Evolutionary conservation across 2,888 invertebrate species (phyloP).

Genomic region (Platycheirus rosarum): DNA sequence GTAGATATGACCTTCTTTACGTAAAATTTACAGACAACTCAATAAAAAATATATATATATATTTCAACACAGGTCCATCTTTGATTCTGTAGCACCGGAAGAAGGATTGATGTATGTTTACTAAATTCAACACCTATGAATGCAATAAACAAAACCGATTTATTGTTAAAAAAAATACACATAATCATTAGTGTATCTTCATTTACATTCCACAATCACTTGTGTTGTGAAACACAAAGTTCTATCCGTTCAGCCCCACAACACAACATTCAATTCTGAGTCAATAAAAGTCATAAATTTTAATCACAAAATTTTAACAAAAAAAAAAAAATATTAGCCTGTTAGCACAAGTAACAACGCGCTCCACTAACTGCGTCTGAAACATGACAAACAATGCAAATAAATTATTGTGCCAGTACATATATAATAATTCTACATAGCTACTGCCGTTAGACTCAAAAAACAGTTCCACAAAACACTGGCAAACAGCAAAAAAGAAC

Average conservation of each 20-base stretch:
- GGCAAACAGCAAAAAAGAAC: not conserved
- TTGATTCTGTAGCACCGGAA: not conserved
- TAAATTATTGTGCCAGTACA: slow-evolving; percentile 1
- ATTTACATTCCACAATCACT: not conserved
- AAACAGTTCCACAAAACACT: slow-evolving; percentile 7
- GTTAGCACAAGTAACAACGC: slow-evolving; percentile 7
- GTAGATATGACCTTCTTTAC: no score
- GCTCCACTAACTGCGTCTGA: slow-evolving; percentile 5
- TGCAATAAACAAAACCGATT: not conserved
- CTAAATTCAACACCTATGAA: not conserved
- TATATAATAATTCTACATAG: slow-evolving; percentile 1
- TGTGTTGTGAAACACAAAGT: not conserved
- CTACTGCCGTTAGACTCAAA: not conserved
- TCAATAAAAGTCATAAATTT: not conserved
- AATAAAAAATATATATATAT: no score
- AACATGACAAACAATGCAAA: slow-evolving; percentile 28
- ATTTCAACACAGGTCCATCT: no score
- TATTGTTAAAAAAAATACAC: not conserved
- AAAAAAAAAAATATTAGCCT: not conserved
- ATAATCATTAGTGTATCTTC: not conserved
- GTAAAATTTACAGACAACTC: no score
- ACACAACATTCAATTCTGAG: not conserved
- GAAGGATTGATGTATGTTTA: not conserved
- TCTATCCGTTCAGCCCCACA: not conserved
- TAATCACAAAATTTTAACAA: slow-evolving; percentile 12